Evolutionary conservation across 2,113 vertebrate species (phyloP).

Genomic region (Microcebus lehilahytsara): DNA sequence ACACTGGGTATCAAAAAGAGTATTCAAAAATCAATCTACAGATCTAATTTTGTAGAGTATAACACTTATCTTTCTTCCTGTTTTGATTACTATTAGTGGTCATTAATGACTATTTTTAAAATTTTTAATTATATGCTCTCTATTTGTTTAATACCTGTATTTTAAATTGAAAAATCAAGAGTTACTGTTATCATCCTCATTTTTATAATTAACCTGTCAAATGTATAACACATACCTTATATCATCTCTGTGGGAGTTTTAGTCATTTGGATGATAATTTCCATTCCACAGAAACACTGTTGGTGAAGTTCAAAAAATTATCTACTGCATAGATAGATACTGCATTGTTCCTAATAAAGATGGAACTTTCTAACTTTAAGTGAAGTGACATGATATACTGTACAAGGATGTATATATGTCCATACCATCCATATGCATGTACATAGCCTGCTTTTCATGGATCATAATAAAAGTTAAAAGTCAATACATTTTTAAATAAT

Average conservation of each 20-base stretch:
- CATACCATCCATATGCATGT: background rate
- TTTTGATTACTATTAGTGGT: constrained; percentile 19
- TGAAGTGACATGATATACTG: constrained; percentile 18
- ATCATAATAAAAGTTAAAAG: constrained; percentile 63
- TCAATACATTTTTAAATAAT: constrained; percentile 68
- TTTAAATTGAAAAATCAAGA: constrained; percentile 66
- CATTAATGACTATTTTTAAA: constrained; percentile 42
- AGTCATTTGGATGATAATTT: constrained; percentile 78
- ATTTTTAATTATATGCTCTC: background rate
- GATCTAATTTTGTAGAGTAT: background rate
- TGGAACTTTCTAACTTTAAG: background rate
- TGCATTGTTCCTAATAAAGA: background rate
- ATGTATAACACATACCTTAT: constrained; percentile 71
- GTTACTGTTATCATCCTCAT: constrained; percentile 48
- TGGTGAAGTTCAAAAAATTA: constrained; percentile 45
- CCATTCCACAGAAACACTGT: constrained; percentile 43
- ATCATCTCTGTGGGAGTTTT: constrained; percentile 76
- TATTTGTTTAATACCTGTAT: constrained; percentile 55
- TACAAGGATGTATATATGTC: background rate
- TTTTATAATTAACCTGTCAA: constrained; percentile 79
- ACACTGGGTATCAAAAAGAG: background rate
- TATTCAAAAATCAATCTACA: constrained; percentile 37
- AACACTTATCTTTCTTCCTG: constrained; percentile 21
- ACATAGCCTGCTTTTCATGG: background rate
- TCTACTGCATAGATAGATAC: background rate